Conservation (phyloP, 1,140 invertebrate species). For the Lordiphosa collinella region DNA sequence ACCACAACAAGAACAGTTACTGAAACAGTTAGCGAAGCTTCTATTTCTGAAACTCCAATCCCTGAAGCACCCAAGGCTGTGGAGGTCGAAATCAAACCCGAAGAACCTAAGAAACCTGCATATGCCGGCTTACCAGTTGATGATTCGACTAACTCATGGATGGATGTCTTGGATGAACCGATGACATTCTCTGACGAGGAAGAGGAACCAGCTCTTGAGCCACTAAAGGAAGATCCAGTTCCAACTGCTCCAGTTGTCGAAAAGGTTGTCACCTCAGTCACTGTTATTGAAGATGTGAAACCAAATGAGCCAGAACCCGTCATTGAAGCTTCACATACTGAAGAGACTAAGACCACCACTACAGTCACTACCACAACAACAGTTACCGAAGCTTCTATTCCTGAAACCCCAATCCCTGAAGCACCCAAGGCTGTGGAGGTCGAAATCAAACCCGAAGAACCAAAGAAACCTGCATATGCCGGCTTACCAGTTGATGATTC, state of each 20-base stretch:
- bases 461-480: conserved; percentile 63
- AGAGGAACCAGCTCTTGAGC: conserved; percentile 29
- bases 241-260: background rate
- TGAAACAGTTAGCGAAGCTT: background rate
- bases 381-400: background rate
- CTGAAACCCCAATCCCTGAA: background rate
- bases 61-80: conserved; percentile 1
- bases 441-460: conserved; percentile 25
- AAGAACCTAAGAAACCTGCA: conserved; percentile 24
- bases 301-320: conserved; percentile 1
- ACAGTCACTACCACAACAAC: background rate
- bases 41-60: too few relatives aligned
- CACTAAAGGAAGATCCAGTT: conserved; percentile 1
- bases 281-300: background rate
- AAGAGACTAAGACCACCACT: background rate
- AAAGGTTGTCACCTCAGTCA: background rate
- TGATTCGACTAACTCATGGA: conserved; percentile 80
- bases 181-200: conserved; percentile 79
- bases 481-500: conserved; percentile 80
- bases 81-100: conserved; percentile 15
- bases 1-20: conserved; percentile 7
- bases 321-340: background rate
- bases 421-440: background rate
- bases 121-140: conserved; percentile 80
- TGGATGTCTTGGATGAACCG: conserved; percentile 81